Percentiles rank a stretch among this genome's conserved stretches.
Evolutionary conservation across 2,113 vertebrate species (phyloP).

Genomic region (Smithornis capensis): DNA sequence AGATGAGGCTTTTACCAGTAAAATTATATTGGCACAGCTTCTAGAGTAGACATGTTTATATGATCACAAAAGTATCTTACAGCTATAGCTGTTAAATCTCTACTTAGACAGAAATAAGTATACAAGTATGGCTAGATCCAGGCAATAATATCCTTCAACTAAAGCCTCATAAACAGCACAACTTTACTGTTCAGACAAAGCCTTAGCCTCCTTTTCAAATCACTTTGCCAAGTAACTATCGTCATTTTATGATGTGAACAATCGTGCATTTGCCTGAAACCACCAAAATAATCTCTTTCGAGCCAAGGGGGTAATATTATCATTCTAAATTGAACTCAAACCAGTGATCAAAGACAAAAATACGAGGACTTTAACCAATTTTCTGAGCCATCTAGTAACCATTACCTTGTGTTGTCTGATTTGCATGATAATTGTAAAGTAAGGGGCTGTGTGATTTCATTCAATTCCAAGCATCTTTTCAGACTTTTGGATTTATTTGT

Average conservation of each 20-base stretch:
- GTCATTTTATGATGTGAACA: not conserved
- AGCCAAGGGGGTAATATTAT: not conserved
- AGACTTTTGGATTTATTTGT: fast-evolving
- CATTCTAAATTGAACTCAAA: not conserved
- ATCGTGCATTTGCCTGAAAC: not conserved
- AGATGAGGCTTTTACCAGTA: not conserved
- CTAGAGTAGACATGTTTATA: not conserved
- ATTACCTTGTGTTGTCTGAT: not conserved
- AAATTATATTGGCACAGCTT: not conserved
- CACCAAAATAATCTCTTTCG: not conserved
- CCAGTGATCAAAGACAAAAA: not conserved
- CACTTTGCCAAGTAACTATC: not conserved
- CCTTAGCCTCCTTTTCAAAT: not conserved
- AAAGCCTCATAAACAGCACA: not conserved
- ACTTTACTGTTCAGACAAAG: not conserved
- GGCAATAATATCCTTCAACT: not conserved
- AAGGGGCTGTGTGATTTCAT: not conserved
- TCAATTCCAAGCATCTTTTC: not conserved
- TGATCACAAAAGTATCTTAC: not conserved
- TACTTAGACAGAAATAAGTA: not conserved
- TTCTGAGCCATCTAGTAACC: not conserved
- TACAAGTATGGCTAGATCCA: not conserved
- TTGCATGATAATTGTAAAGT: not conserved
- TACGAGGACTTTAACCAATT: not conserved
- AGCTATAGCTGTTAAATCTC: not conserved